Evolutionary conservation across 2,888 invertebrate genomes (phyloP).

Genomic region (Agriotes lineatus): DNA sequence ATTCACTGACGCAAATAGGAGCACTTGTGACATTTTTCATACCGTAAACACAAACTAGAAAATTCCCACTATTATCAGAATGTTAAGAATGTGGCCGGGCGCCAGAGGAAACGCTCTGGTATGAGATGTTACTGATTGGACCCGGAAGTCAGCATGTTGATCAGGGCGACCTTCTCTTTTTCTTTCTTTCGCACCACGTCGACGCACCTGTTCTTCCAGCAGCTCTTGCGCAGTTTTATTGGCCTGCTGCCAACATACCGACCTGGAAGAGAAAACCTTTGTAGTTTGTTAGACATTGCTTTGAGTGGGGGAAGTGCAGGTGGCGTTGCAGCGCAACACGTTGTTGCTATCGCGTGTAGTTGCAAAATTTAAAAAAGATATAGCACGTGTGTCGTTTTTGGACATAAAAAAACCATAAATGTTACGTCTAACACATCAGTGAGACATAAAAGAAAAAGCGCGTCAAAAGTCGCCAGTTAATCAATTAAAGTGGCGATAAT

Average conservation of each 20-base stretch:
- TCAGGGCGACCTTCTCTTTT: slow-evolving; percentile 90
- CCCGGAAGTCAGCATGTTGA: slow-evolving; percentile 77
- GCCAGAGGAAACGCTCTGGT: neutral
- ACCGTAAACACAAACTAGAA: neutral
- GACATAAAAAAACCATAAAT: slow-evolving; percentile 3
- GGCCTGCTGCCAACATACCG: slow-evolving; percentile 99
- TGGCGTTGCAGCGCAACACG: no score
- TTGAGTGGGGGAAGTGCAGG: no score
- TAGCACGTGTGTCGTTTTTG: slow-evolving; percentile 14
- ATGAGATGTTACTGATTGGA: slow-evolving; percentile 13
- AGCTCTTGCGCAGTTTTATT: slow-evolving; percentile 96
- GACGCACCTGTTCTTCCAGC: slow-evolving; percentile 93
- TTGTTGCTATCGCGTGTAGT: no score
- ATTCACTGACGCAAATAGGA: neutral
- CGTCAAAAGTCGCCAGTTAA: slow-evolving; percentile 36
- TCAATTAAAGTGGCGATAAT: slow-evolving; percentile 38
- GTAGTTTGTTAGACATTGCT: neutral
- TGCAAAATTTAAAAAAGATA: no score
- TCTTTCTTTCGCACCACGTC: slow-evolving; percentile 96
- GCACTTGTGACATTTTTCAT: neutral
- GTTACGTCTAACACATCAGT: slow-evolving; percentile 17
- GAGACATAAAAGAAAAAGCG: slow-evolving; percentile 19
- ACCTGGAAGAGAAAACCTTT: slow-evolving; percentile 77
- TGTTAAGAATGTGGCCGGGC: neutral
- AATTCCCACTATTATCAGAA: neutral